phyloP scores from a whole-genome alignment of 2,888 invertebrate species.

The Molorchus minor region DNA sequence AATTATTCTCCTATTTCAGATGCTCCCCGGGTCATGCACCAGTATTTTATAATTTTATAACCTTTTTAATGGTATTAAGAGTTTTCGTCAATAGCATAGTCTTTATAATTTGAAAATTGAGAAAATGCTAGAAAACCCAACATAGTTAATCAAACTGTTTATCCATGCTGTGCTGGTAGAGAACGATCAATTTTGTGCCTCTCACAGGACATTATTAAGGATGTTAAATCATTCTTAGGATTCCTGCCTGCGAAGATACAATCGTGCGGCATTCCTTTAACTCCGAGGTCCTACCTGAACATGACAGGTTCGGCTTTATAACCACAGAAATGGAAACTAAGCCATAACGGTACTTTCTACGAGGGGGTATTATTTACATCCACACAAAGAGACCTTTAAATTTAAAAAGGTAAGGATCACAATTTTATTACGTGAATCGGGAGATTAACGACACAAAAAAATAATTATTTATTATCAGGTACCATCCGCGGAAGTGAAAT shows the following conservation, averaged over 20 bases:
- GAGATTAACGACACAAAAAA: background rate
- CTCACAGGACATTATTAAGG: conserved; percentile 4
- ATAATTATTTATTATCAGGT: background rate
- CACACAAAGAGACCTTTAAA: no score
- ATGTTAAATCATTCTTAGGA: conserved; percentile 16
- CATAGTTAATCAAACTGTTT: background rate
- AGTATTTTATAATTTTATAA: no score
- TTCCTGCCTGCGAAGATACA: conserved; percentile 16
- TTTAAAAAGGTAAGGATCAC: no score
- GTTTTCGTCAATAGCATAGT: no score
- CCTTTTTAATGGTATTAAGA: no score
- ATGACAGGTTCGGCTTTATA: conserved; percentile 4
- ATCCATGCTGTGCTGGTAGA: background rate
- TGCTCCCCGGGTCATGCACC: no score
- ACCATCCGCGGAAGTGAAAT: no score
- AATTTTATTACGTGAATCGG: no score
- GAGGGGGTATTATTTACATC: conserved; percentile 7
- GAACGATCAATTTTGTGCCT: background rate
- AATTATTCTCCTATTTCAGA: no score
- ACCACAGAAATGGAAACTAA: conserved; percentile 9
- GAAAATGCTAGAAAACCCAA: no score
- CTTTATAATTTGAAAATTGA: no score
- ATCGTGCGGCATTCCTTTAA: conserved; percentile 18
- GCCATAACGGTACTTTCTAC: conserved; percentile 7
- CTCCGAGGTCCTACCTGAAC: conserved; percentile 9